phyloP scores from a whole-genome alignment of 2,888 invertebrate species.

The Pollenia griseotomentosa region DNA sequence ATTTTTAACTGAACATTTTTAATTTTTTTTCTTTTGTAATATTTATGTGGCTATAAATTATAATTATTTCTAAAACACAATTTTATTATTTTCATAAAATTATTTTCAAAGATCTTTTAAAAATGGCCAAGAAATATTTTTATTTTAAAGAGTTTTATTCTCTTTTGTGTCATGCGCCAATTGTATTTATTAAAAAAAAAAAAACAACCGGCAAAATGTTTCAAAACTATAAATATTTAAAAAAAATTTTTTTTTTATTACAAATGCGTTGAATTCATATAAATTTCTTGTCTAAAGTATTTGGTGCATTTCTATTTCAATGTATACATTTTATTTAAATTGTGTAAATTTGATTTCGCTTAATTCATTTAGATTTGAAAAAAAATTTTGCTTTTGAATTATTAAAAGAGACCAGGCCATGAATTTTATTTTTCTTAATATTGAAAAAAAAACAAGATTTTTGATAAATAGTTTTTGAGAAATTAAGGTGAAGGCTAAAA shows the following conservation, averaged over 20 bases:
- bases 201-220: constrained; percentile 15
- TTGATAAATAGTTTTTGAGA: constrained; percentile 58
- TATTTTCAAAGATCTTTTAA: neutral
- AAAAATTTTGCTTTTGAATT: neutral
- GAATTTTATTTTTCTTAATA: constrained; percentile 52
- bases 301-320: constrained; percentile 61
- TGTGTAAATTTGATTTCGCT: constrained; percentile 56
- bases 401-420: constrained; percentile 55
- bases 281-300: constrained; percentile 64
- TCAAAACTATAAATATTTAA: neutral
- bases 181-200: constrained; percentile 14
- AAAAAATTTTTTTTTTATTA: neutral
- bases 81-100: constrained; percentile 4
- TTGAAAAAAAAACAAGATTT: constrained; percentile 45
- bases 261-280: constrained; percentile 60
- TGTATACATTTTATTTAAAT: constrained; percentile 35
- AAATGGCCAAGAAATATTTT: constrained; percentile 45
- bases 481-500: constrained; percentile 70
- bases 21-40: neutral
- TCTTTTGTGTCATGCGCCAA: constrained; percentile 36
- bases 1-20: neutral
- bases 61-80: neutral
- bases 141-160: neutral
- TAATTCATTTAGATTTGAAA: constrained; percentile 35
- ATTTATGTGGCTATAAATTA: neutral